phyloP scores from a whole-genome alignment of 2,888 invertebrate genomes.

The Itoplectis maculator region DNA sequence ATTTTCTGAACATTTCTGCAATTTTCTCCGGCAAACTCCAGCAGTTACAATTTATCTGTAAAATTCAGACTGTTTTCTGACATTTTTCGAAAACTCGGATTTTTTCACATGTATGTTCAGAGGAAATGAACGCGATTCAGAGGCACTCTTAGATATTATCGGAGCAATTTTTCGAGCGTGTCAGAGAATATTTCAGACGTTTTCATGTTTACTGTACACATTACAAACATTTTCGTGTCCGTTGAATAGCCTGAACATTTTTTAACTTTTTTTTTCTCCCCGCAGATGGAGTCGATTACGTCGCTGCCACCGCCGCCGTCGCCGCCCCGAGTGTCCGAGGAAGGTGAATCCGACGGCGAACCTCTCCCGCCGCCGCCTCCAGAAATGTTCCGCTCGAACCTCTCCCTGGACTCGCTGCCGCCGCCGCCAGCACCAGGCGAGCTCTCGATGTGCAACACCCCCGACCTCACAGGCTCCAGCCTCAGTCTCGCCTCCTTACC shows the following conservation, averaged over 20 bases:
- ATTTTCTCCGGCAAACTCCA: too few species aligned
- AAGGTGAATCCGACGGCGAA: slow-evolving; percentile 86
- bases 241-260: background rate
- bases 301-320: slow-evolving; percentile 85
- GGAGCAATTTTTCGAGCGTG: too few species aligned
- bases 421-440: slow-evolving; percentile 90
- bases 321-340: slow-evolving; percentile 84
- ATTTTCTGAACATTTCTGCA: too few species aligned
- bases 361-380: slow-evolving; percentile 91
- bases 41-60: too few species aligned
- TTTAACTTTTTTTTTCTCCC: slow-evolving; percentile 63
- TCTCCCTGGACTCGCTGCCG: slow-evolving; percentile 92
- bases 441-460: slow-evolving; percentile 85
- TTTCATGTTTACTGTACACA: too few species aligned
- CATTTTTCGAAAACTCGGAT: too few species aligned
- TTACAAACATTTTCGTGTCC: background rate
- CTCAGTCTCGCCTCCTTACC: slow-evolving; percentile 90
- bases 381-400: slow-evolving; percentile 91
- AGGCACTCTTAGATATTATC: too few species aligned
- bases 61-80: too few species aligned
- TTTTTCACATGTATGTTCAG: too few species aligned
- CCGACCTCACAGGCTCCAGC: slow-evolving; percentile 89
- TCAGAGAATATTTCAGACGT: too few species aligned
- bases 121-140: too few species aligned
- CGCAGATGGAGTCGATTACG: slow-evolving; percentile 86